These are phyloP conservation scores for Onychomys arenicola DNA, from an alignment of 2,797 vertebrate genomes.

Conservation along the genomic window DNA sequence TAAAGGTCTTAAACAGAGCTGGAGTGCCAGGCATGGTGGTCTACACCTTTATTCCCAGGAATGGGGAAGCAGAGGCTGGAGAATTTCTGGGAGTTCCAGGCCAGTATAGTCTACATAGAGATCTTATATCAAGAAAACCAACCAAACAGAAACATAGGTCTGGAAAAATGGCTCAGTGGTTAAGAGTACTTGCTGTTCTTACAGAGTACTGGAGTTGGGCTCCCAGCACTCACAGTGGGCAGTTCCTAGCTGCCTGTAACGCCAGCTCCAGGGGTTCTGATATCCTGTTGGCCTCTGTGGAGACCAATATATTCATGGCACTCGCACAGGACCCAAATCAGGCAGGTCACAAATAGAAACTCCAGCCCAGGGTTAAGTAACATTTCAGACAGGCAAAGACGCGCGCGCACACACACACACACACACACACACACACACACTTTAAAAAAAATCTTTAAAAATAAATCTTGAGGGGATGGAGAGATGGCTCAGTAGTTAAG, in stretches of 20 bases:
- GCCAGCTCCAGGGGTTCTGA: not conserved
- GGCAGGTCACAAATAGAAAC: too few relatives aligned
- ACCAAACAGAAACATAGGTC: not conserved
- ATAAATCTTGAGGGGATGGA: not conserved
- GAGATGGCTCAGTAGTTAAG: not conserved
- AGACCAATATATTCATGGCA: not conserved
- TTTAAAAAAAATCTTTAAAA: not conserved
- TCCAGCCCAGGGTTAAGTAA: too few relatives aligned
- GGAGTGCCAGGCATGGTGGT: too few relatives aligned
- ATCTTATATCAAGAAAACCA: not conserved
- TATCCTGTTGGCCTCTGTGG: not conserved
- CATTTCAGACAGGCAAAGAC: too few relatives aligned
- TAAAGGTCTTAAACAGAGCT: not conserved
- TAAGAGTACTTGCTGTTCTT: not conserved
- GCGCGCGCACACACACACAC: too few relatives aligned
- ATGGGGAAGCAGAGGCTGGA: too few relatives aligned
- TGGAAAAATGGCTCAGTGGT: not conserved
- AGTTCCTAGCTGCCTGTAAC: not conserved
- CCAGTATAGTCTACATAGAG: not conserved
- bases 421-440: not conserved
- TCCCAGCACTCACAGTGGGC: not conserved
- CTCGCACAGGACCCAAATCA: too few relatives aligned
- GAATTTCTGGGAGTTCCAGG: not conserved
- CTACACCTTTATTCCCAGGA: not conserved
- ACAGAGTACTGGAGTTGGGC: too few relatives aligned